Conservation (phyloP, 2,797 vertebrate species). For the Gadopsis bispinosus region DNA sequence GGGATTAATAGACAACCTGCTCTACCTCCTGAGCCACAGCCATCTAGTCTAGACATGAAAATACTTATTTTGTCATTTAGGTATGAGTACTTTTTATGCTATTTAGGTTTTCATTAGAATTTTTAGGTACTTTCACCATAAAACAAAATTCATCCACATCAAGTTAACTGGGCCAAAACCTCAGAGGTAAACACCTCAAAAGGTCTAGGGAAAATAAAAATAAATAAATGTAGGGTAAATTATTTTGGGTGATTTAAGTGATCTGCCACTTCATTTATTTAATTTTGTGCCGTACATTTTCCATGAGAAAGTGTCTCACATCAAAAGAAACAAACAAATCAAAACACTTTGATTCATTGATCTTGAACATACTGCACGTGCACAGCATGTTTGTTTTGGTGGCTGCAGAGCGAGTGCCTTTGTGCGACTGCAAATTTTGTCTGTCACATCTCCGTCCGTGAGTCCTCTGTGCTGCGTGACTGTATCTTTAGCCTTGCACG, state of each 20-base stretch:
- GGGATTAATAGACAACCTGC: too few species aligned
- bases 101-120: background rate
- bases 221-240: background rate
- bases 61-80: background rate
- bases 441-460: slow-evolving; percentile 18
- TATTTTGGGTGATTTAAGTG: background rate
- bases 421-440: slow-evolving; percentile 2
- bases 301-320: background rate
- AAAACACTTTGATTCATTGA: background rate
- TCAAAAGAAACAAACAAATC: background rate
- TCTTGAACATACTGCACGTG: background rate
- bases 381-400: background rate
- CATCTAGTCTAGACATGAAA: background rate
- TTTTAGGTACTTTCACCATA: background rate
- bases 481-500: slow-evolving; percentile 43
- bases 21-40: too few species aligned
- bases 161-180: background rate
- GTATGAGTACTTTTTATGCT: background rate
- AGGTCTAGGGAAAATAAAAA: too few species aligned
- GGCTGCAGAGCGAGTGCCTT: background rate
- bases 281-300: background rate
- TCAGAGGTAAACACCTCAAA: background rate
- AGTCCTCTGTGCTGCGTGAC: slow-evolving; percentile 9
- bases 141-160: background rate
- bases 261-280: background rate